phyloP scores from a whole-genome alignment of 2,888 invertebrate genomes.

The Pycnomerus fuliginosus region DNA sequence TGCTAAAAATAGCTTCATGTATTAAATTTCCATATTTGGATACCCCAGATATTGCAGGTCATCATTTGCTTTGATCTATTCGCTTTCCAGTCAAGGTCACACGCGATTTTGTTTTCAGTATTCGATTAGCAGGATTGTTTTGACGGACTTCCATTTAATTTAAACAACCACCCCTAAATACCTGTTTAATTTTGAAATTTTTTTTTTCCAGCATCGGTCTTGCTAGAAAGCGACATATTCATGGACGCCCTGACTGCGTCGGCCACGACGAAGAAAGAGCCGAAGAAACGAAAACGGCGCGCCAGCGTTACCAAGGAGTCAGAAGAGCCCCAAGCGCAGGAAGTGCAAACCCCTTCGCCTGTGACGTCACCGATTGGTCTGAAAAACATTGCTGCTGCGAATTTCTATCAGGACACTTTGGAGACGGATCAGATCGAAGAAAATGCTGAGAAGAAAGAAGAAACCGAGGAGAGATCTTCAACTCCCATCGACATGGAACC shows the following conservation, averaged over 20 bases:
- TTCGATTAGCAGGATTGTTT: not conserved
- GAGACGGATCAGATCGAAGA: constrained; percentile 53
- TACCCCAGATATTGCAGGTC: too few relatives aligned
- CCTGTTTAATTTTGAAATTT: not conserved
- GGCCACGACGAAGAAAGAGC: constrained; percentile 70
- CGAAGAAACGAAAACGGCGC: constrained; percentile 76
- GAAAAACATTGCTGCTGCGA: constrained; percentile 60
- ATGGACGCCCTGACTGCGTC: constrained; percentile 87
- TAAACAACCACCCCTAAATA: constrained; percentile 8
- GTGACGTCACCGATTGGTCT: constrained; percentile 47
- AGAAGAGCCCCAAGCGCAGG: constrained; percentile 41
- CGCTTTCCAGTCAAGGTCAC: too few relatives aligned
- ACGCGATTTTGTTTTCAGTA: too few relatives aligned
- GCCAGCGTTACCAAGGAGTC: constrained; percentile 68
- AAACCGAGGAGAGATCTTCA: constrained; percentile 44
- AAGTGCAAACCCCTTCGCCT: constrained; percentile 39
- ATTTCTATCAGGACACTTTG: constrained; percentile 90
- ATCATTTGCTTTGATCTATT: too few relatives aligned
- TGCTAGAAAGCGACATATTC: constrained; percentile 91
- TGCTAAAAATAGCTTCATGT: too few relatives aligned
- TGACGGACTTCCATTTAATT: not conserved
- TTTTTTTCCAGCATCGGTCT: constrained; percentile 61
- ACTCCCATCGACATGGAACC: constrained; percentile 21
- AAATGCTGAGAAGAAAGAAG: constrained; percentile 39
- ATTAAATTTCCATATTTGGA: too few relatives aligned